Evolutionary conservation across 2,113 vertebrate genomes (phyloP).

Genomic region (Eptesicus fuscus): DNA sequence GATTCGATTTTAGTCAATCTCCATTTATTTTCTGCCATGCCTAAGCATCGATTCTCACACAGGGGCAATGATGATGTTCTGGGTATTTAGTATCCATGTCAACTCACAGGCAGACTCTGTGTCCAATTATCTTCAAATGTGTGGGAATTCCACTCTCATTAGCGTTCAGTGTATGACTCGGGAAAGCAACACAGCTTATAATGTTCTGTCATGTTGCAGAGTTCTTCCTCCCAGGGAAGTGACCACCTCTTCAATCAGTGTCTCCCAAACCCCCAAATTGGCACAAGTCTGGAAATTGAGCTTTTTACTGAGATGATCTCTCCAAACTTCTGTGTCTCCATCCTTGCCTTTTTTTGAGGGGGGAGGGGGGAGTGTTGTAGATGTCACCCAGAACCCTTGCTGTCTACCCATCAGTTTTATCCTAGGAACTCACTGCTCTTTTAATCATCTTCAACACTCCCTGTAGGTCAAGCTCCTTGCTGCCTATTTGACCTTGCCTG

Average conservation of each 20-base stretch:
- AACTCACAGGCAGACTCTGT: not conserved
- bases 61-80: not conserved
- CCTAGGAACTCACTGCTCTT: not conserved
- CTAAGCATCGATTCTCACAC: not conserved
- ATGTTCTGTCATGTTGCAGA: not conserved
- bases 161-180: not conserved
- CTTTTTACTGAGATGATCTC: not conserved
- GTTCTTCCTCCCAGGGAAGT: not conserved
- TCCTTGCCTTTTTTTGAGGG: not conserved
- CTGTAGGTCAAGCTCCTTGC: not conserved
- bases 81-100: not conserved
- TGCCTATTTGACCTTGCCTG: not conserved
- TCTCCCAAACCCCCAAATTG: not conserved
- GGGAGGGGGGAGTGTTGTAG: rapidly evolving
- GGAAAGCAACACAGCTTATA: not conserved
- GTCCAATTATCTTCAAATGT: not conserved
- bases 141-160: not conserved
- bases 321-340: not conserved
- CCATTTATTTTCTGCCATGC: not conserved
- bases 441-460: not conserved
- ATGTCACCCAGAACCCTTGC: not conserved
- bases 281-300: not conserved
- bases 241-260: not conserved
- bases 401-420: not conserved
- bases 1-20: not conserved